Percentiles rank a stretch among this genome's conserved stretches.
phyloP scores from a whole-genome alignment of 2,797 vertebrate species.

The Gephyroberyx darwinii region DNA sequence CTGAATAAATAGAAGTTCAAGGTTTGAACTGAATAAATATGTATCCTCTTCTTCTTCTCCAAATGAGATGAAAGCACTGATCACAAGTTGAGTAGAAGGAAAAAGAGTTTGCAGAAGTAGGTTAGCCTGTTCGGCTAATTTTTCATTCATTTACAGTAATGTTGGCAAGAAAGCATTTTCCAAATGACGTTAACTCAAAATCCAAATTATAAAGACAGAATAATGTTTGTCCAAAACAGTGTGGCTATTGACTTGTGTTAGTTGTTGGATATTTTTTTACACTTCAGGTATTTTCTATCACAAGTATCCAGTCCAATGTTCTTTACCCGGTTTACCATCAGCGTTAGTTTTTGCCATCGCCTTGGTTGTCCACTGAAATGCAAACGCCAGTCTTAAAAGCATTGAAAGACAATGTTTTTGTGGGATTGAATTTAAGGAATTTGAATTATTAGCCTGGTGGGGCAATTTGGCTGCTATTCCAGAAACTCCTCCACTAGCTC shows the following conservation, averaged over 20 bases:
- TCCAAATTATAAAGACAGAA: not conserved
- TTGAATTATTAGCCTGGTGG: not conserved
- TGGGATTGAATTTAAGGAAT: slow-evolving; percentile 5
- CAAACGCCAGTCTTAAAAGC: not conserved
- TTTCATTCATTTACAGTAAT: slow-evolving; percentile 34
- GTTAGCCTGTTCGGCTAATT: not conserved
- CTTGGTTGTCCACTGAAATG: not conserved
- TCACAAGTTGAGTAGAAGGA: not conserved
- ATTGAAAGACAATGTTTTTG: not conserved
- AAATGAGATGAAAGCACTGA: not conserved
- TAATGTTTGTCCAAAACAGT: not conserved
- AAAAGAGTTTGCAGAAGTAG: not conserved
- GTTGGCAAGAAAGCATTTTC: slow-evolving; percentile 1
- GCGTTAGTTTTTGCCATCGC: too few relatives aligned
- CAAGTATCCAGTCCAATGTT: not conserved
- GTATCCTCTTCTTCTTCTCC: too few relatives aligned
- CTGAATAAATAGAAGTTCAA: not conserved
- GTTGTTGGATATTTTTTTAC: slow-evolving; percentile 38
- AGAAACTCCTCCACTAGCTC: not conserved
- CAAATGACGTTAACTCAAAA: slow-evolving; percentile 20
- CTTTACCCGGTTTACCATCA: not conserved
- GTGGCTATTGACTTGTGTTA: not conserved
- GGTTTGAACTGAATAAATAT: too few relatives aligned
- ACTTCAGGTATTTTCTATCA: slow-evolving; percentile 4
- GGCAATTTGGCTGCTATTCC: not conserved